Percentiles rank a stretch among this genome's conserved stretches.
phyloP scores from a whole-genome alignment of 2,888 invertebrate species.

The Oligia fasciuncula region DNA sequence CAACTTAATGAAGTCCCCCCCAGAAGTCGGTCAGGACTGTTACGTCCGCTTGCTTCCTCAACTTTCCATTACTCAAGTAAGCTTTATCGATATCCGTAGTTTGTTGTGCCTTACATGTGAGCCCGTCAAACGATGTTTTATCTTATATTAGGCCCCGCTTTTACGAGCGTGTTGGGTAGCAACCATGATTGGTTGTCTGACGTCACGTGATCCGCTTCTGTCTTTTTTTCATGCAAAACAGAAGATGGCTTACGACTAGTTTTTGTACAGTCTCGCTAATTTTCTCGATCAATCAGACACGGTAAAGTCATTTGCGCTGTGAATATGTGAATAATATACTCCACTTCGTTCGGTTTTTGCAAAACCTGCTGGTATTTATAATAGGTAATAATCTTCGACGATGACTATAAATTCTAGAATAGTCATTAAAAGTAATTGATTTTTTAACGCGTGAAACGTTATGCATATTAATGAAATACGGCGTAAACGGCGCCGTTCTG shows the following conservation, averaged over 20 bases:
- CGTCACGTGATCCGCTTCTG: conserved; percentile 50
- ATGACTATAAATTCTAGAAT: conserved; percentile 41
- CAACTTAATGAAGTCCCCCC: conserved; percentile 77
- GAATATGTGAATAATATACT: conserved; percentile 38
- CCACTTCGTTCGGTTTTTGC: conserved; percentile 29
- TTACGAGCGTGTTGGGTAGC: conserved; percentile 50
- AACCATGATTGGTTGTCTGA: conserved; percentile 55
- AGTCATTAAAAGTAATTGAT: conserved; percentile 53
- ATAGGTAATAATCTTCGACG: conserved; percentile 8
- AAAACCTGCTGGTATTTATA: conserved; percentile 14
- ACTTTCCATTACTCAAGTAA: conserved; percentile 64
- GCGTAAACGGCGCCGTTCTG: neutral
- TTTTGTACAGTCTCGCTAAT: conserved; percentile 48
- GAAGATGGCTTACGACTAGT: conserved; percentile 40
- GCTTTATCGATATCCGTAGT: conserved; percentile 55
- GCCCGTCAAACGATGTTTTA: conserved; percentile 55
- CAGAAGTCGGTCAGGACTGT: conserved; percentile 60
- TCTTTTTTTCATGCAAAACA: conserved; percentile 56
- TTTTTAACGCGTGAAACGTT: conserved; percentile 44
- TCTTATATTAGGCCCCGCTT: conserved; percentile 54
- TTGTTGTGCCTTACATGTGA: conserved; percentile 51
- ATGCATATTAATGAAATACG: conserved; percentile 40
- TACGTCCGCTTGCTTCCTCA: conserved; percentile 50
- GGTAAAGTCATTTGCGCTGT: conserved; percentile 35
- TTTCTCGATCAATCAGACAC: conserved; percentile 52